phyloP scores from a whole-genome alignment of 2,888 invertebrate species.

The Oligia latruncula region DNA sequence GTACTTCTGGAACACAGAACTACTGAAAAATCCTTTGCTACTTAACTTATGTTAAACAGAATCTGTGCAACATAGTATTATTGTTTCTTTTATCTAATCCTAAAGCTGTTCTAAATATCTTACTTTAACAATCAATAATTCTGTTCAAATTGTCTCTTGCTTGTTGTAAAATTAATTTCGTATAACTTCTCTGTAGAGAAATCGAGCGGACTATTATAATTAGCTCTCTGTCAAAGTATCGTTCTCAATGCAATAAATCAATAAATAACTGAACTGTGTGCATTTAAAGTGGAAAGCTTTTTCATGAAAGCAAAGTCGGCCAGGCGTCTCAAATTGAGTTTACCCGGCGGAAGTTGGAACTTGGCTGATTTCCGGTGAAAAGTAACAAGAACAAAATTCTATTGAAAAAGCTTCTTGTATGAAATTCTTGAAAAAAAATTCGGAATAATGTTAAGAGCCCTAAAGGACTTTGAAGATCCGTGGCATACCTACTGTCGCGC shows the following conservation, averaged over 20 bases:
- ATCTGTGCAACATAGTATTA: background rate
- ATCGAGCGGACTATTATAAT: background rate
- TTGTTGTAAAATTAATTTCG: background rate
- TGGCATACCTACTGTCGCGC: too few relatives aligned
- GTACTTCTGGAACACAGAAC: background rate
- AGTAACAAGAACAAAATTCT: background rate
- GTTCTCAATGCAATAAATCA: slow-evolving; percentile 6
- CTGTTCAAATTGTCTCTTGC: background rate
- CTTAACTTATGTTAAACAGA: background rate
- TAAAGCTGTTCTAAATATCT: background rate
- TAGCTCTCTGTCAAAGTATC: slow-evolving; percentile 1
- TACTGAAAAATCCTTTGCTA: background rate
- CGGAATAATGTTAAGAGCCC: background rate
- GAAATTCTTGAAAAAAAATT: background rate
- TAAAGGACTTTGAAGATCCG: background rate
- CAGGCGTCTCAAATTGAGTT: slow-evolving; percentile 26
- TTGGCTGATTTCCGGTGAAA: background rate
- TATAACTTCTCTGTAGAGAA: background rate
- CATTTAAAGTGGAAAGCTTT: slow-evolving; percentile 9
- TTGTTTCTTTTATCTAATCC: background rate
- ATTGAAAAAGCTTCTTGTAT: background rate
- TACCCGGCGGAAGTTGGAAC: slow-evolving; percentile 5
- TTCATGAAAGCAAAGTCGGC: slow-evolving; percentile 15
- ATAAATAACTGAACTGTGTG: slow-evolving; percentile 20
- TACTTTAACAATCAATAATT: background rate